phyloP scores from a whole-genome alignment of 1,140 invertebrate species.

The Hyles euphorbiae region DNA sequence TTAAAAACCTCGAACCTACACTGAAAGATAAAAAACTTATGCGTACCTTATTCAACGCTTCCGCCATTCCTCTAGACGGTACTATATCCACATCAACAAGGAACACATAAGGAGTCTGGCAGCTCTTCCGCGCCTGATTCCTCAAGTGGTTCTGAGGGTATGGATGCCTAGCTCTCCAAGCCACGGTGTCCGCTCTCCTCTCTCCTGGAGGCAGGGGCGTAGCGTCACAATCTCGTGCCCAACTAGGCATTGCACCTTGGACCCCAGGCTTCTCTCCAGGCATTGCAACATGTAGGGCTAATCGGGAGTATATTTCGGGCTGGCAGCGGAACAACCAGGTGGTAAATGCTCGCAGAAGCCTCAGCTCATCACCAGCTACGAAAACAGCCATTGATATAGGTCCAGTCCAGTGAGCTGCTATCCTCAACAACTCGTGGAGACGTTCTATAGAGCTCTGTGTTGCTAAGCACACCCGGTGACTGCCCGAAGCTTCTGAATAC shows the following conservation, averaged over 20 bases:
- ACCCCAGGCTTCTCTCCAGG: conserved; percentile 61
- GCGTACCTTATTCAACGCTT: conserved; percentile 76
- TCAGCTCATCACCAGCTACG: conserved; percentile 84
- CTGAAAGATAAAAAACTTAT: background rate
- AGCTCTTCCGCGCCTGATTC: conserved; percentile 90
- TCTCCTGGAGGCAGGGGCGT: conserved; percentile 48
- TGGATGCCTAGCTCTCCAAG: conserved; percentile 82
- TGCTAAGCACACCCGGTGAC: conserved; percentile 83
- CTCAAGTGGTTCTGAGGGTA: conserved; percentile 93
- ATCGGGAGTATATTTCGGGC: conserved; percentile 76
- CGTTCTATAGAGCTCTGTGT: conserved; percentile 90
- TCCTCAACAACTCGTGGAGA: conserved; percentile 84
- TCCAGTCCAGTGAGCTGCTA: conserved; percentile 88
- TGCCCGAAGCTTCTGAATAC: conserved; percentile 76
- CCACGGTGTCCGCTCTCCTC: conserved; percentile 74
- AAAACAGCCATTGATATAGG: conserved; percentile 91
- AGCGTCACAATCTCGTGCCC: conserved; percentile 51
- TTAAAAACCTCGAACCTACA: no score
- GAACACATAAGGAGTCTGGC: conserved; percentile 86
- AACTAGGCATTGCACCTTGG: conserved; percentile 80
- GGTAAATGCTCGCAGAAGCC: conserved; percentile 81
- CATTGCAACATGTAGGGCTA: conserved; percentile 51
- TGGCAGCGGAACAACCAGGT: conserved; percentile 86
- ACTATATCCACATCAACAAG: conserved; percentile 91
- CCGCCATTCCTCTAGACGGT: conserved; percentile 81